Conservation (phyloP, 2,797 vertebrate genomes). For the Loriculus beryllinus region DNA sequence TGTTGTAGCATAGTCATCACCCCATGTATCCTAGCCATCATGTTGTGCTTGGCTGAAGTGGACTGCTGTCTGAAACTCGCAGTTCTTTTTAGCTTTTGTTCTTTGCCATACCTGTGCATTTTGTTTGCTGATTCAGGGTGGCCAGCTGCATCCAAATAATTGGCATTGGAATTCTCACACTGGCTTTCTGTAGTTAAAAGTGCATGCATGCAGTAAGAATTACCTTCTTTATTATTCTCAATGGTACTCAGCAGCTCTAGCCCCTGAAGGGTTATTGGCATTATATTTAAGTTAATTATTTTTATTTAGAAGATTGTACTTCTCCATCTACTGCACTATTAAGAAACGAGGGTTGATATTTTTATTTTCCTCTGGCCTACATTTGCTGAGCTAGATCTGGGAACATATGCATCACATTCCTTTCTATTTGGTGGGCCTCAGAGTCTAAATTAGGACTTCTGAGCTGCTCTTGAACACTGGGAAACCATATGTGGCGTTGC, state of each 20-base stretch:
- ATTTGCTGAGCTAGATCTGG: conserved; percentile 15
- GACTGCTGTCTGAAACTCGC: neutral
- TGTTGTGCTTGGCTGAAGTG: neutral
- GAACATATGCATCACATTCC: conserved; percentile 45
- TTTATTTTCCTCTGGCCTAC: conserved; percentile 8
- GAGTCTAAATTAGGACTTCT: conserved; percentile 41
- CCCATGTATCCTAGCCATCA: fast-evolving
- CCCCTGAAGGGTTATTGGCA: neutral
- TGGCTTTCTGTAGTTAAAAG: conserved; percentile 1
- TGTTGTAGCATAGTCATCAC: neutral
- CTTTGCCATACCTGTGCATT: neutral
- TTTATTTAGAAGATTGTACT: conserved; percentile 26
- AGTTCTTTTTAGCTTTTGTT: neutral
- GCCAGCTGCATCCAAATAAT: neutral
- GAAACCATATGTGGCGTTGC: conserved; percentile 23
- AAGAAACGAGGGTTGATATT: neutral
- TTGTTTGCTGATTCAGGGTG: neutral
- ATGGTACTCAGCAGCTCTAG: neutral
- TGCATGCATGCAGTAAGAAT: neutral
- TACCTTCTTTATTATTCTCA: neutral
- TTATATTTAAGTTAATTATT: conserved; percentile 13
- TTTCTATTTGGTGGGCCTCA: conserved; percentile 43
- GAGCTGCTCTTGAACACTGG: conserved; percentile 22
- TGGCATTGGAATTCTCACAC: neutral
- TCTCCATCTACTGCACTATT: neutral